Evolutionary conservation across 1,140 invertebrate genomes (phyloP).

Genomic region (Drosophila sechellia): DNA sequence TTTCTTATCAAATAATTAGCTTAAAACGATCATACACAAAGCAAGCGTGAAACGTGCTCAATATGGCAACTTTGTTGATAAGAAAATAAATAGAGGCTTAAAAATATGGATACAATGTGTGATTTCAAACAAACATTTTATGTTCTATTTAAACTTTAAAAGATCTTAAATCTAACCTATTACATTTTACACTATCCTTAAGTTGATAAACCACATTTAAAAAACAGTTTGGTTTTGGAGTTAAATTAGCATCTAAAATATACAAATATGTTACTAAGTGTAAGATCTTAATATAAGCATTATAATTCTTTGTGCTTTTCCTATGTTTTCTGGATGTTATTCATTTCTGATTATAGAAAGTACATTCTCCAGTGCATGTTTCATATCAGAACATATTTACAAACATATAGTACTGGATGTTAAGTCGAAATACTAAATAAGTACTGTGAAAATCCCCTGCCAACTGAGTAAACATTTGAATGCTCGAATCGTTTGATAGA

Average conservation of each 20-base stretch:
- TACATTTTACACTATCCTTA: too few species aligned
- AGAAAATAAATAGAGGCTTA: background rate
- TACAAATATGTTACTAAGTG: too few species aligned
- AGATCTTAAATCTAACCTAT: too few species aligned
- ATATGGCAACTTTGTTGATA: background rate
- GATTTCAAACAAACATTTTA: too few species aligned
- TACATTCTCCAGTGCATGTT: background rate
- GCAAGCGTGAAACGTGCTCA: background rate
- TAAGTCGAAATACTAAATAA: background rate
- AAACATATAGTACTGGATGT: background rate
- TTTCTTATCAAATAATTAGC: background rate
- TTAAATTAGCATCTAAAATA: too few species aligned
- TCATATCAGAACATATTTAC: background rate
- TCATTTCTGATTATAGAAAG: background rate
- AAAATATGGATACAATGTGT: too few species aligned
- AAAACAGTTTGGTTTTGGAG: too few species aligned
- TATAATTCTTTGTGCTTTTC: too few species aligned
- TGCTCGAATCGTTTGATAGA: slow-evolving; percentile 32
- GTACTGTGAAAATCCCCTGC: background rate
- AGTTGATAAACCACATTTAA: too few species aligned
- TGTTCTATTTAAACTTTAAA: too few species aligned
- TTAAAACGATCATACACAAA: background rate
- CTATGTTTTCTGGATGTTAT: too few species aligned
- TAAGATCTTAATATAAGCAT: background rate
- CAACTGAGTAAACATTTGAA: slow-evolving; percentile 15